These are phyloP conservation scores for Drosophila quinaria DNA, from an alignment of 2,888 invertebrate species.

Conservation along the genomic window DNA sequence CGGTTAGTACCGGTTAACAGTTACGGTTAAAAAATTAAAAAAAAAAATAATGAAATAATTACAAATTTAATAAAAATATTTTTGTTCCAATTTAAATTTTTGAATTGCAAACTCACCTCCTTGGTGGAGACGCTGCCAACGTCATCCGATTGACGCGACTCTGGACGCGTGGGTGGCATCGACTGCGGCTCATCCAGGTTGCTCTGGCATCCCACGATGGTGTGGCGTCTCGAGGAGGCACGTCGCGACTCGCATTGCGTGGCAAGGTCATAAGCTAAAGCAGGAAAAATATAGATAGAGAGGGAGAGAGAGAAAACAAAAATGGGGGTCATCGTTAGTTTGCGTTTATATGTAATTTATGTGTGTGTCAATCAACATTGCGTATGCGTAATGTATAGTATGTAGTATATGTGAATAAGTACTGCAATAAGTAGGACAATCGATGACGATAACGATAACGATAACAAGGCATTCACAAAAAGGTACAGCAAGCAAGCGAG, in stretches of 20 bases:
- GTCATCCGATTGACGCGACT: slow-evolving; percentile 87
- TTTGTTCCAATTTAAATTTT: too few relatives aligned
- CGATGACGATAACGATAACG: slow-evolving; percentile 34
- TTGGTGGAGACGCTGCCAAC: slow-evolving; percentile 52
- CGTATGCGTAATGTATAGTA: slow-evolving; percentile 40
- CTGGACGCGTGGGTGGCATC: slow-evolving; percentile 90
- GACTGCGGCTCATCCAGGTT: slow-evolving; percentile 86
- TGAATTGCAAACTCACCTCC: slow-evolving; percentile 58
- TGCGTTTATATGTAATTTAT: slow-evolving; percentile 31
- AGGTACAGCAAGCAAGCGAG: slow-evolving; percentile 38
- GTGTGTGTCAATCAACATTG: slow-evolving; percentile 34
- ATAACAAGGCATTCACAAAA: slow-evolving; percentile 35
- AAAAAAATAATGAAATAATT: too few relatives aligned
- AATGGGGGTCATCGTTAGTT: slow-evolving; percentile 34
- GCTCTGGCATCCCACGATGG: slow-evolving; percentile 88
- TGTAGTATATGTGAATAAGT: slow-evolving; percentile 16
- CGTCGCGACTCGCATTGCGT: slow-evolving; percentile 92
- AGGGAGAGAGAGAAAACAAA: slow-evolving; percentile 4
- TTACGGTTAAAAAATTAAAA: too few relatives aligned
- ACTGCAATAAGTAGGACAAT: slow-evolving; percentile 31
- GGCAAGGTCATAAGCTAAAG: slow-evolving; percentile 92
- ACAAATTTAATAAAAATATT: too few relatives aligned
- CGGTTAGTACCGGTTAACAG: too few relatives aligned
- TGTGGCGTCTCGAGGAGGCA: slow-evolving; percentile 90
- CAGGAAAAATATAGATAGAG: background rate